Percentiles rank a stretch among this genome's conserved stretches.
Conservation (phyloP, 2,888 invertebrate genomes). For the Psylliodes chrysocephalus region DNA sequence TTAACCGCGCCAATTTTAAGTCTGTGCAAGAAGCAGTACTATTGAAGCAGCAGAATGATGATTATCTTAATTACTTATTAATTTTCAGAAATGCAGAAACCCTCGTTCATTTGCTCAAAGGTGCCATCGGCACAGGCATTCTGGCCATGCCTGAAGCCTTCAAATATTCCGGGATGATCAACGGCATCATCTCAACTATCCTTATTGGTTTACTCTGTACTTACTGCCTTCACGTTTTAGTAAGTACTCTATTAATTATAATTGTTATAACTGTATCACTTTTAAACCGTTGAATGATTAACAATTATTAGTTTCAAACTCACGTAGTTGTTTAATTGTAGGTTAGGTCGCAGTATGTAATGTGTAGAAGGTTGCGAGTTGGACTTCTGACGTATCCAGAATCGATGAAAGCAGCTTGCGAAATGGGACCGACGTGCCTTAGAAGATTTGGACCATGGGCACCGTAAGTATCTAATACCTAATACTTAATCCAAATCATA, state of each 20-base stretch:
- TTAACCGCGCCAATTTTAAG: no score
- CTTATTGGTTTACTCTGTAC: constrained; percentile 83
- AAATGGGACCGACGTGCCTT: constrained; percentile 76
- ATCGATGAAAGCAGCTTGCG: constrained; percentile 82
- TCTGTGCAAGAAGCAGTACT: no score
- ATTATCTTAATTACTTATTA: not conserved
- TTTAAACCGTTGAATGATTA: no score
- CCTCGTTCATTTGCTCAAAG: constrained; percentile 87
- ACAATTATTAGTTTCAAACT: no score
- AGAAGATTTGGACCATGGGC: constrained; percentile 68
- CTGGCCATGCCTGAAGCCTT: constrained; percentile 95
- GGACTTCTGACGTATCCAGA: constrained; percentile 86
- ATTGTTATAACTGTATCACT: no score
- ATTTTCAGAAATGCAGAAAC: constrained; percentile 80
- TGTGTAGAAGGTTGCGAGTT: constrained; percentile 74
- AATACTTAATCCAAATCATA: no score
- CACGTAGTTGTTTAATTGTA: constrained; percentile 47
- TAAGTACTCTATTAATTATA: constrained; percentile 60
- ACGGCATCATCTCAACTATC: constrained; percentile 81
- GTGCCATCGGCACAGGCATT: constrained; percentile 92
- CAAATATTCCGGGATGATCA: constrained; percentile 82
- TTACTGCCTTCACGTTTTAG: constrained; percentile 89
- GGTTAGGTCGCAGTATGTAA: constrained; percentile 69
- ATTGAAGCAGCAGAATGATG: no score
- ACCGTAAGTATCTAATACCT: constrained; percentile 64